Evolutionary conservation across 2,797 vertebrate species (phyloP).

Genomic region (Luscinia megarhynchos): DNA sequence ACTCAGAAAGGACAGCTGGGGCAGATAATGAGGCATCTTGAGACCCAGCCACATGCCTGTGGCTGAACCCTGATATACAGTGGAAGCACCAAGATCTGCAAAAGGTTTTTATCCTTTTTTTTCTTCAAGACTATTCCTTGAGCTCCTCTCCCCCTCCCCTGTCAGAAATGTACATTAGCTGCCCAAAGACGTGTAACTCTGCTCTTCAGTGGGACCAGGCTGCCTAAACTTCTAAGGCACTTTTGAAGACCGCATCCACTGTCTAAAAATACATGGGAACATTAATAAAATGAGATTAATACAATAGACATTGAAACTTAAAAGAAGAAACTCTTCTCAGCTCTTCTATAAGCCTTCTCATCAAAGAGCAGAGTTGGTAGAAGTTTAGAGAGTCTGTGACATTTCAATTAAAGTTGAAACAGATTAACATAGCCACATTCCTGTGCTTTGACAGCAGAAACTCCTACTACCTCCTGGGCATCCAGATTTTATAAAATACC

Average conservation of each 20-base stretch:
- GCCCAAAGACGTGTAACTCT: accelerated
- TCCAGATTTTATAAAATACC: not conserved
- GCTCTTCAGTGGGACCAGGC: not conserved
- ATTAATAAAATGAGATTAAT: not conserved
- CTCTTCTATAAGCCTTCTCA: not conserved
- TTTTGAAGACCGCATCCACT: not conserved
- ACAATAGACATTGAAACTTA: not conserved
- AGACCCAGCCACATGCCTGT: not conserved
- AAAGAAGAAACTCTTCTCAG: not conserved
- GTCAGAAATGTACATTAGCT: not conserved
- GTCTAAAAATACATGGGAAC: not conserved
- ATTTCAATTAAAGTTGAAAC: not conserved
- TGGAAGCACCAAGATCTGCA: not conserved
- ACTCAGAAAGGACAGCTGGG: not conserved
- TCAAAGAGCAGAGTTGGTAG: not conserved
- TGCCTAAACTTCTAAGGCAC: not conserved
- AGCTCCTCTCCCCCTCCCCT: not conserved
- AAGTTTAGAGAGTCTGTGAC: not conserved
- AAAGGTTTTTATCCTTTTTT: not conserved
- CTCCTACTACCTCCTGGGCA: not conserved
- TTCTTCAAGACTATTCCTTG: not conserved
- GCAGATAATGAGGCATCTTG: not conserved
- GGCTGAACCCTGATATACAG: not conserved
- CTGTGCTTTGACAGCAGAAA: not conserved
- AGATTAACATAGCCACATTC: not conserved